These are phyloP conservation scores for Gymnobelideus leadbeateri DNA, from an alignment of 2,113 vertebrate genomes.

Conservation along the genomic window DNA sequence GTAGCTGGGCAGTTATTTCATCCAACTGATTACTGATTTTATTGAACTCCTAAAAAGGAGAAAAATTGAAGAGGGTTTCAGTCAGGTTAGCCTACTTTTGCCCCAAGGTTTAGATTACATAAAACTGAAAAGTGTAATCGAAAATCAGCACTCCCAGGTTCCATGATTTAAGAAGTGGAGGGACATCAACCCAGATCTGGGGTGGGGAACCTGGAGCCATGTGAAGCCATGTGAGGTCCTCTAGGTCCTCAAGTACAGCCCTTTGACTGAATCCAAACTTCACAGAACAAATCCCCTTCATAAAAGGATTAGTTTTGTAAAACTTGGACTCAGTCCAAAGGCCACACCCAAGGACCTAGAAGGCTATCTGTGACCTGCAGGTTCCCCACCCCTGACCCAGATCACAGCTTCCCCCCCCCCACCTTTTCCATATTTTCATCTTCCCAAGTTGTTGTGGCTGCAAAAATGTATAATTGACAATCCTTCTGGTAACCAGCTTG, in stretches of 20 bases:
- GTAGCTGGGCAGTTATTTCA: constrained; percentile 88
- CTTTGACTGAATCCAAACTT: too few relatives aligned
- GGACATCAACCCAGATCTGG: not conserved
- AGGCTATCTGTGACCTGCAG: too few relatives aligned
- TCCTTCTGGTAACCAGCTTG: not conserved
- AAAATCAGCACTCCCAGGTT: not conserved
- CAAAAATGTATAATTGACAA: not conserved
- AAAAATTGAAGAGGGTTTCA: constrained; percentile 59
- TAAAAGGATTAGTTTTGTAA: too few relatives aligned
- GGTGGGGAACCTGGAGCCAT: too few relatives aligned
- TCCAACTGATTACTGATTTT: constrained; percentile 90
- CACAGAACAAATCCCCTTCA: too few relatives aligned
- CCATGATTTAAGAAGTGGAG: not conserved
- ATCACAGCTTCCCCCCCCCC: not conserved
- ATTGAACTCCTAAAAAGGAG: constrained; percentile 91
- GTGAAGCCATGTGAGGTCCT: too few relatives aligned
- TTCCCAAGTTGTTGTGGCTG: not conserved
- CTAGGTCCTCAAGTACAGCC: too few relatives aligned
- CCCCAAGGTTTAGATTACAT: constrained; percentile 14
- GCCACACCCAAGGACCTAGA: too few relatives aligned
- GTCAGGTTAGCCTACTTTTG: constrained; percentile 29
- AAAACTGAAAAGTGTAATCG: constrained; percentile 27
- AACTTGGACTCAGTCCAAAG: too few relatives aligned
- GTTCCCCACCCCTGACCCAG: too few relatives aligned
- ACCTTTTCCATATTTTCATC: not conserved